Evolutionary conservation across 2,797 vertebrate species (phyloP), one percentile per base, ranked within the genome.

Genomic region (Nannoperca obscura): DNA sequence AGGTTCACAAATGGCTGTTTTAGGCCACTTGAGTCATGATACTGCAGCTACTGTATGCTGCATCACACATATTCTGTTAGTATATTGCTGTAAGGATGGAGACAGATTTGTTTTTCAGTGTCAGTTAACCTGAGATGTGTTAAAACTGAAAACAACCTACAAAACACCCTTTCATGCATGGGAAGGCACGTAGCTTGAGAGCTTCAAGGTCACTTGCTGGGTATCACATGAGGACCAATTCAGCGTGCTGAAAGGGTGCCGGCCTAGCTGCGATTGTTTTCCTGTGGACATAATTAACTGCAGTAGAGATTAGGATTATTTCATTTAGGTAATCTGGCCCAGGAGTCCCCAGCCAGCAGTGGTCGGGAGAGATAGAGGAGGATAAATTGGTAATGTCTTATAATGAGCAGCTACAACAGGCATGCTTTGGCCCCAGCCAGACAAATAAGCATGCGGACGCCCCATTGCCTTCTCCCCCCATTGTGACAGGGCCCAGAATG

Each of bases 301-400:
- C 32, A 83, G 74, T 53, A 65, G 76, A 92, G 90, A 93, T 94
- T 91, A 88, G 87, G 89, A 93, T 93, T 92, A 90, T 87, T 93
- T 91, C 81, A 93, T 92, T 94, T 86, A 71, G 70, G 84, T 89
- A 93, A 93, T 92, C 88, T 92, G 90, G 77, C 80, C 81, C 69
- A 81, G 79, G 87, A 90, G 89, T 88, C 85, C 75, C 81, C 42
- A 78, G 87, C 84, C 83, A 53, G 78, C 86, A 68, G 78, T 83
- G 81, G 80, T 71, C 12, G 57, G 76, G 75, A 64, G 74, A 90
- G 88, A 93, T 89, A 89, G 83, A 86, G 83, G 55, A 70, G 77
- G 81, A 86, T 85, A 86, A 82, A 89, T 90, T 80, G 83, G 78
- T 90, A 89, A 91, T 88, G 86, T 84, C 77, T 89, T 81, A 85